These are phyloP conservation scores for Temnopleurus reevesii DNA, from an alignment of 53 echinoderm and acorn worm species.

Conservation along the genomic window DNA sequence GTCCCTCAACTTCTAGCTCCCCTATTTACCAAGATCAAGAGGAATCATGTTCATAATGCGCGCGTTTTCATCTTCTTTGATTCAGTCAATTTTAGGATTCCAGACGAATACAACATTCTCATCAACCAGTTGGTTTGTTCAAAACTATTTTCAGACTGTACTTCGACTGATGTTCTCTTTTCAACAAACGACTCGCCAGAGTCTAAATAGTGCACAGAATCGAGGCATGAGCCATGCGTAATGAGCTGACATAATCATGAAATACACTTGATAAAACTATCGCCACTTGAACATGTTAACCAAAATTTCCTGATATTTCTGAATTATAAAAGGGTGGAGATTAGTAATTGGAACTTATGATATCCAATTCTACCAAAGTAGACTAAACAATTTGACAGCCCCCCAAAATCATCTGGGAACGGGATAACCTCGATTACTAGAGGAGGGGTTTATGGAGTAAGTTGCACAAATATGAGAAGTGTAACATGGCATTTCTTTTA, in stretches of 20 bases:
- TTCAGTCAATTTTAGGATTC: background rate
- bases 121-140: background rate
- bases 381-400: no score
- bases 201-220: background rate
- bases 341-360: no score
- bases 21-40: no score
- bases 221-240: slow-evolving; percentile 23
- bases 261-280: background rate
- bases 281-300: background rate
- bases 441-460: no score
- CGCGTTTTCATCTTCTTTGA: background rate
- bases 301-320: no score
- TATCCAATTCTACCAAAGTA: no score
- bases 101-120: background rate
- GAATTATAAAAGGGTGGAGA: no score
- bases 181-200: background rate
- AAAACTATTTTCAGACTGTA: background rate
- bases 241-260: slow-evolving; percentile 33
- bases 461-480: no score
- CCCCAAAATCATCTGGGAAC: no score
- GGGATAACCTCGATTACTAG: no score
- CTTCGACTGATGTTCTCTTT: background rate
- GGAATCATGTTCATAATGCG: slow-evolving; percentile 7
- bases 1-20: no score
- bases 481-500: no score